A percentile compares a stretch with the other conserved stretches of the same genome.
phyloP scores from a whole-genome alignment of 2,113 vertebrate genomes.

The Psittacula cyanocephala region DNA sequence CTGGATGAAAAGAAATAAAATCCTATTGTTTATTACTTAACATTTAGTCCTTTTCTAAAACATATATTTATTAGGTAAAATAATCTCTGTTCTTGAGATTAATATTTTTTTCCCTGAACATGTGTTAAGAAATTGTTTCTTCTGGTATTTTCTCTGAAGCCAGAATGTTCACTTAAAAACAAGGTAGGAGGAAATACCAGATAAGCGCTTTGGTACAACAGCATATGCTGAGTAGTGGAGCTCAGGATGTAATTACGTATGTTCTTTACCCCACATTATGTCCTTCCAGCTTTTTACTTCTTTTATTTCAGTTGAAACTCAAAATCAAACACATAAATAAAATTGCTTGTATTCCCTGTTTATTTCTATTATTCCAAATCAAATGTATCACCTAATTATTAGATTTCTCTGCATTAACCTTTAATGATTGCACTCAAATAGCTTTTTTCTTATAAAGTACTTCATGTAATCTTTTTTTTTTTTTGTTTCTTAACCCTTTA shows the following conservation, averaged over 20 bases:
- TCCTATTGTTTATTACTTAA: background rate
- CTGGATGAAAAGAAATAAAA: background rate
- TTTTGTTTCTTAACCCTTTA: background rate
- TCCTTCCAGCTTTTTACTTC: background rate
- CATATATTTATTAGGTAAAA: background rate
- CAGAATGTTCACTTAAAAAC: background rate
- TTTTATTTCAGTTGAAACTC: background rate
- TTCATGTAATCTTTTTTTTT: rapidly evolving
- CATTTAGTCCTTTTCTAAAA: background rate
- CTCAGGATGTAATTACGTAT: background rate
- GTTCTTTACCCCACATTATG: background rate
- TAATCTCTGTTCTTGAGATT: background rate
- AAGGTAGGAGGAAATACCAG: background rate
- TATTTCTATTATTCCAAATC: background rate
- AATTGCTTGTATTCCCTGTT: background rate
- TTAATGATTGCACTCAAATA: background rate
- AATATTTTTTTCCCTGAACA: background rate
- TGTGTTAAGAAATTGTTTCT: background rate
- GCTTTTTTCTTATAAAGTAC: background rate
- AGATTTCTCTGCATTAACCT: background rate
- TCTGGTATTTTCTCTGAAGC: background rate
- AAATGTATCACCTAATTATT: background rate
- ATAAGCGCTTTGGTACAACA: background rate
- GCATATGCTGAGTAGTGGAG: background rate
- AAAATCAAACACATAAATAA: background rate